Base-by-base conservation (phyloP, 2,797 vertebrate species). In the Acipenser oxyrinchus region DNA sequence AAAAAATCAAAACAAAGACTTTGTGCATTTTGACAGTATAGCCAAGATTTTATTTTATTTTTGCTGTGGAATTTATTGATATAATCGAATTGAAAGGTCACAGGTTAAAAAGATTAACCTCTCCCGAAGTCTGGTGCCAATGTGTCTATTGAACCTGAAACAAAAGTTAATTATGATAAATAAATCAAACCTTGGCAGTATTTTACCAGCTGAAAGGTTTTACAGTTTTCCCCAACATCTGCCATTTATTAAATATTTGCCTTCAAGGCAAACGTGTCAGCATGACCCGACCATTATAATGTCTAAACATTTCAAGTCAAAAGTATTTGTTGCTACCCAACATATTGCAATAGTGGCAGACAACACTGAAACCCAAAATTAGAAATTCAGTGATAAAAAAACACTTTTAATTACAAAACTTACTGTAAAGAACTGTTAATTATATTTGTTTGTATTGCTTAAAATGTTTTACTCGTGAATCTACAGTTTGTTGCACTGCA, bases 141-240 rank as follows among this genome's bases (percentile, higher is more conserved):
- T 58, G 60, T 62, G 23, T 37, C 60, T 62, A 62, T 48, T 62
- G 60, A 62, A 12, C 60, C 60, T 62, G 60, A 62, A 37, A n/a
- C 55, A 4, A 58, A 58, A 58, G 12, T 58, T 13, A 11, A 58
- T 58, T 12, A 62, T 15, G 6, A 18, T 15, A 5, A 62, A 62
- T 23, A 62, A 62, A 62, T 62, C 60, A 62, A 48, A 37, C 2
- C 8, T 7, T 3, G 23, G 23, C 23, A 37, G 23, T 37, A 37
- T 37, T 37, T 37, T 37, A 37, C 2, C 23, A 37, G 23, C 23
- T 37, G 23, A 37, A 37, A 37, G 23, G 23, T 37, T 37, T 37
- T 2, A 1, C 4, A 37, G 23, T 37, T 37, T 37, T 37, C 23
- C n/a, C 2, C 23, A 37, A 37, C 23, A 37, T 37, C 4, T 55